Percentiles rank a stretch among this genome's conserved stretches.
Conservation (phyloP, 2,888 invertebrate species). For the Odiellus spinosus region DNA sequence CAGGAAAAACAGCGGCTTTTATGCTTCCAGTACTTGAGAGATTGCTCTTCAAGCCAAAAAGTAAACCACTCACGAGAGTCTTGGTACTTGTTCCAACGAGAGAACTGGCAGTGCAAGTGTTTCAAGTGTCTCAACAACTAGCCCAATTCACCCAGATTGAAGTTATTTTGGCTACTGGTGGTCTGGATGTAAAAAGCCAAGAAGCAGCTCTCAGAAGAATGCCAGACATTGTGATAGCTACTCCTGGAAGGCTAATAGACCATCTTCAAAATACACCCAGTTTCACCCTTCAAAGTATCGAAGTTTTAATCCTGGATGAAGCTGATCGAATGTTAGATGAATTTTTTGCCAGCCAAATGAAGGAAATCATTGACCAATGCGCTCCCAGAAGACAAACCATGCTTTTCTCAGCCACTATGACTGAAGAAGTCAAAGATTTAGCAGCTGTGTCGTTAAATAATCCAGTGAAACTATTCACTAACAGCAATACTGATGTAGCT, state of each 20-base stretch:
- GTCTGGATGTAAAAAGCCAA: conserved; percentile 37
- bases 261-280: conserved; percentile 89
- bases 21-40: conserved; percentile 94
- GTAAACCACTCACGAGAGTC: conserved; percentile 55
- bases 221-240: conserved; percentile 94
- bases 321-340: conserved; percentile 91
- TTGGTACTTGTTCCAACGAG: conserved; percentile 89
- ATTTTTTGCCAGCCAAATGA: conserved; percentile 97
- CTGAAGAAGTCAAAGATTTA: conserved; percentile 87
- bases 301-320: conserved; percentile 65
- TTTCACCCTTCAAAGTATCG: conserved; percentile 71
- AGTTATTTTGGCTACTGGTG: conserved; percentile 51
- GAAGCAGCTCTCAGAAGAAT: conserved; percentile 49
- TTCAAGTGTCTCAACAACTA: conserved; percentile 78
- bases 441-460: conserved; percentile 81
- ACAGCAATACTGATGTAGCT: conserved; percentile 89
- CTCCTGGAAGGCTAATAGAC: conserved; percentile 93
- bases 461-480: conserved; percentile 87
- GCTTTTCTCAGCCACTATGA: conserved; percentile 98
- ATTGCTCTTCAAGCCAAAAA: conserved; percentile 64
- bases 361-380: conserved; percentile 87
- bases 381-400: conserved; percentile 82
- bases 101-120: conserved; percentile 94
- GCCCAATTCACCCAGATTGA: conserved; percentile 66
- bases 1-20: conserved; percentile 94